These are phyloP conservation scores for Acanthornis magna DNA, from an alignment of 2,797 vertebrate species.

Conservation along the genomic window DNA sequence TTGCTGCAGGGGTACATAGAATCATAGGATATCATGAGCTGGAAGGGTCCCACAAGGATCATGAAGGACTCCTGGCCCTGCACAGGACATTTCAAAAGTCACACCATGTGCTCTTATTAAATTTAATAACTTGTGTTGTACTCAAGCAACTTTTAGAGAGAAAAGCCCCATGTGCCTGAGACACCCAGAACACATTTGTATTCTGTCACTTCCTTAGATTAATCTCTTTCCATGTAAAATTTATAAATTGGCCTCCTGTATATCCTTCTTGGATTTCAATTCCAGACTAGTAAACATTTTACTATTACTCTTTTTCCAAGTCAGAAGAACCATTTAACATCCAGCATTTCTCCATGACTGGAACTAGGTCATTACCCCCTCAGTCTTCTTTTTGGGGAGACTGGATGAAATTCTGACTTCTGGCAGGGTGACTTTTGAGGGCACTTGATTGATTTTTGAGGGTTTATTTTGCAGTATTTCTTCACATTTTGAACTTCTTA, in stretches of 20 bases:
- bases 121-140: not conserved
- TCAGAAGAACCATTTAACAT: not conserved
- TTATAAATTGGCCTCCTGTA: not conserved
- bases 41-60: not conserved
- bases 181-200: not conserved
- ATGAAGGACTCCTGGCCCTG: not conserved
- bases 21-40: not conserved
- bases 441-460: not conserved
- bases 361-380: not conserved
- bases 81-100: not conserved
- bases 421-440: not conserved
- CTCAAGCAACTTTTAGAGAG: not conserved
- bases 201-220: not conserved
- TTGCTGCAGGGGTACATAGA: too few species aligned
- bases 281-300: not conserved
- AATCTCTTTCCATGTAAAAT: not conserved
- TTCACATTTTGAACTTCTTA: not conserved
- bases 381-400: not conserved
- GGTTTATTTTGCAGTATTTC: not conserved
- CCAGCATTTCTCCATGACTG: not conserved
- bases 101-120: not conserved
- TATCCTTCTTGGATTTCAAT: not conserved
- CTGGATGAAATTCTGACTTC: not conserved
- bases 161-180: not conserved
- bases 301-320: not conserved